Base-by-base conservation (phyloP, 1,140 invertebrate genomes). In the Atta colombica region DNA sequence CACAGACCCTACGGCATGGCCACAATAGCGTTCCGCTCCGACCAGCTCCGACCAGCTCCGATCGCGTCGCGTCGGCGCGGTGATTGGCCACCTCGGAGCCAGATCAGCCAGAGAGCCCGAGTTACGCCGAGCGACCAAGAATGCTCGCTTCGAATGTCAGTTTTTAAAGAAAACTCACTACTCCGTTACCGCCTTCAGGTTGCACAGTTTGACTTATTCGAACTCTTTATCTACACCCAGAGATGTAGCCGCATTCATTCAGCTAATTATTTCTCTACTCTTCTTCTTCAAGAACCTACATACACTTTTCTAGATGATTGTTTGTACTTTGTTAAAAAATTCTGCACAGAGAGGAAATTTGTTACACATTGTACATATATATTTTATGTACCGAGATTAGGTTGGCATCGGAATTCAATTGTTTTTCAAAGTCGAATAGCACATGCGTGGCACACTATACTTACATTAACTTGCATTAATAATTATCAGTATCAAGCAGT, bases 381-480 rank as follows among this genome's bases (percentile, higher is more conserved):
- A 18, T 55, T 55, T 55, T 8, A n/a, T 18, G 53, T 55, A 6
- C 7, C 53, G 16, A 18, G 53, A 55, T 55, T 7, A 6, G 18
- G 0, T 55, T 55, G 18, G 7, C 6, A 55, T 55, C 18, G 53
- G 18, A 55, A 55, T 55, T 55, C 6, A n/a, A 55, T 55, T n/a
- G 8, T 2, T n/a, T 14, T 55, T 55, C 6, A 18, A 55, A 55
- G 6, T 45, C 39, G 18, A 55, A 7, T 14, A 18, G 51, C 16
- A 18, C 51, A 8, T 18, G 53, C 51, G 18, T 18, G 53, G 53
- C 16, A 18, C 53, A 18, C 53, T 53, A 16, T 16, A 31, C 31
- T 72, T 49, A 69, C 86, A 35, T 35, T 35, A 39, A 39, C 6
- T 39, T 77, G 65, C 80, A 63, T 89, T 77, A 88, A 87, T 77